phyloP scores from a whole-genome alignment of 2,797 vertebrate genomes.

The Okamejei kenojei region DNA sequence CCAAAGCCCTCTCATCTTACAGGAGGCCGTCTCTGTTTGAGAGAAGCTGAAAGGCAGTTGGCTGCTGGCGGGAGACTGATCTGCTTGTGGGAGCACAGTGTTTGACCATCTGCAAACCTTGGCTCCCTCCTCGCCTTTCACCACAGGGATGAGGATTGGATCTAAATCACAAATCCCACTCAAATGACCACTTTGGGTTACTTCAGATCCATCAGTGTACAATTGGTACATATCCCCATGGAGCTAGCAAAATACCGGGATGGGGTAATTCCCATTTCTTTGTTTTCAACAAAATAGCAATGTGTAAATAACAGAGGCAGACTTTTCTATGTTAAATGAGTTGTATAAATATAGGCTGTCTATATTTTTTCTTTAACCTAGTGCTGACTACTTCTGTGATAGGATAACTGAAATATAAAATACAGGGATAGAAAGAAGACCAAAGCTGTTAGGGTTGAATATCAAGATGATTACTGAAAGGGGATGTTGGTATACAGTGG shows the following conservation, averaged over 20 bases:
- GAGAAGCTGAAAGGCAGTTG: background rate
- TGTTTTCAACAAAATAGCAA: background rate
- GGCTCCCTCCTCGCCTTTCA: background rate
- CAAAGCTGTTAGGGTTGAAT: background rate
- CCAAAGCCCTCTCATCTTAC: background rate
- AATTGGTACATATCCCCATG: background rate
- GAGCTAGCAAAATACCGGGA: background rate
- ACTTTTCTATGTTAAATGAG: too few species aligned
- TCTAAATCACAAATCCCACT: background rate
- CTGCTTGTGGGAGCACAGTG: background rate
- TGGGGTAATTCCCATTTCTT: background rate
- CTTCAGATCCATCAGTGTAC: background rate
- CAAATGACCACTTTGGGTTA: background rate
- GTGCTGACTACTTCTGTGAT: background rate
- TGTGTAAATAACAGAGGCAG: background rate
- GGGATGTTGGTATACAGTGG: background rate
- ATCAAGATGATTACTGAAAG: background rate
- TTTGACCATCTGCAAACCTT: slow-evolving; percentile 2
- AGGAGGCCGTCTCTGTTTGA: background rate
- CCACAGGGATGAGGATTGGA: background rate
- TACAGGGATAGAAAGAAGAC: background rate
- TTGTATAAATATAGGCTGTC: too few species aligned
- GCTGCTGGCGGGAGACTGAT: slow-evolving; percentile 11
- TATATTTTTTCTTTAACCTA: background rate
- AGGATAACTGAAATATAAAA: background rate